Percentiles rank a stretch among this genome's conserved stretches.
phyloP scores from a whole-genome alignment of 2,113 vertebrate genomes.

The Recurvirostra avosetta region DNA sequence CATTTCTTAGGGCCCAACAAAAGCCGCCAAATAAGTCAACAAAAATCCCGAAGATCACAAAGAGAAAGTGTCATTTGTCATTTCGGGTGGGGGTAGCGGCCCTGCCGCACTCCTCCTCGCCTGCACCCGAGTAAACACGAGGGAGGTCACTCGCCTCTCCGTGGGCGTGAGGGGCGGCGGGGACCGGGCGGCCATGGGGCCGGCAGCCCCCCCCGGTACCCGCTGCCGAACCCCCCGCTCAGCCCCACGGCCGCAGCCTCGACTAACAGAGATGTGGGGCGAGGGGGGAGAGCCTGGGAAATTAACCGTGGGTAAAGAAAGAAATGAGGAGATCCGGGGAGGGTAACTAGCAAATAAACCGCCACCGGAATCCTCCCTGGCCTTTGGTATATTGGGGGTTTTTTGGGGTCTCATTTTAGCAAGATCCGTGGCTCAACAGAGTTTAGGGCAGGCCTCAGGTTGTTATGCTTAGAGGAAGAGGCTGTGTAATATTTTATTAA shows the following conservation, averaged over 20 bases:
- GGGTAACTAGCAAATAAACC: background rate
- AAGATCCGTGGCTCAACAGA: background rate
- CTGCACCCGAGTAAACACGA: constrained; percentile 80
- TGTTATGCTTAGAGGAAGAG: background rate
- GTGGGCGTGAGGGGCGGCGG: background rate
- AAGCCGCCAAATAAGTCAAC: constrained; percentile 93
- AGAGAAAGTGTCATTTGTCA: constrained; percentile 95
- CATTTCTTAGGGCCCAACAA: constrained; percentile 89
- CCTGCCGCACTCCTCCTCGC: constrained; percentile 70
- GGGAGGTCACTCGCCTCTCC: constrained; percentile 75
- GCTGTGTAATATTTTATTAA: background rate
- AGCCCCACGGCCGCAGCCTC: accelerated
- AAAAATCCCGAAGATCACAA: constrained; percentile 92
- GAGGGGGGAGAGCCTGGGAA: background rate
- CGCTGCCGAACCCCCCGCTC: accelerated
- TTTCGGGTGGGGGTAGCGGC: constrained; percentile 86
- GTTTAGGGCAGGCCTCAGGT: background rate
- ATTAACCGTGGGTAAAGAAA: background rate
- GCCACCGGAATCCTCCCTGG: background rate
- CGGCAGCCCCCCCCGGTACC: background rate
- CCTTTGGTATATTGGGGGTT: background rate
- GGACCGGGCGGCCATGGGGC: background rate
- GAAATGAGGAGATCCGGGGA: background rate
- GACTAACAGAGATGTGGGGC: accelerated
- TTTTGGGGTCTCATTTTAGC: background rate